phyloP scores from a whole-genome alignment of 2,888 invertebrate species.

The Gymnocheta viridis region DNA sequence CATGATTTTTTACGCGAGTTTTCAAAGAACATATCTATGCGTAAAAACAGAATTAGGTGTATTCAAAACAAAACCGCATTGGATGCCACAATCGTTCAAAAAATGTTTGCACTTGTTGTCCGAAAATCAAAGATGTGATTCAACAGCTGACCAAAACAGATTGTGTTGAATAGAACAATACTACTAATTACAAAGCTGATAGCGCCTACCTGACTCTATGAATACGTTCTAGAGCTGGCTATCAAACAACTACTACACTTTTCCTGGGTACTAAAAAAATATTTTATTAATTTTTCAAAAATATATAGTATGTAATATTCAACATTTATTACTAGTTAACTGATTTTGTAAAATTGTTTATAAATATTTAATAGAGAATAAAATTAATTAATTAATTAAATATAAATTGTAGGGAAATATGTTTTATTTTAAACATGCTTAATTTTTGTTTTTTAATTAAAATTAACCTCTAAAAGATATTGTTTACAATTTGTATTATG shows the following conservation, averaged over 20 bases:
- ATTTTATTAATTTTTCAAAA: neutral
- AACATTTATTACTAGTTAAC: conserved; percentile 58
- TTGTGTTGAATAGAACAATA: too few species aligned
- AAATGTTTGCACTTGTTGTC: too few species aligned
- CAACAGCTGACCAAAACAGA: neutral
- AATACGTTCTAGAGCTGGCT: conserved; percentile 13
- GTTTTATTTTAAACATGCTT: conserved; percentile 53
- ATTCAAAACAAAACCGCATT: too few species aligned
- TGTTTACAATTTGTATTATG: conserved; percentile 39
- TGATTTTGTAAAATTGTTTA: conserved; percentile 38
- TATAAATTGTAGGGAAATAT: conserved; percentile 6
- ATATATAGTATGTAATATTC: conserved; percentile 3
- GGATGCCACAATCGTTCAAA: too few species aligned
- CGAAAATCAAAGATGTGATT: too few species aligned
- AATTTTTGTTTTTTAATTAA: conserved; percentile 22
- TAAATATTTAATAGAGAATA: conserved; percentile 29
- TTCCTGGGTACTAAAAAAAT: conserved; percentile 4
- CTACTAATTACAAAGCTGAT: too few species aligned
- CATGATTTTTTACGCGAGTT: too few species aligned
- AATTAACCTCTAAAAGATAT: conserved; percentile 48
- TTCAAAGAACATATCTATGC: too few species aligned
- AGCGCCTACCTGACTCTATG: too few species aligned
- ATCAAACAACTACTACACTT: neutral
- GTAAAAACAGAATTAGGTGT: too few species aligned
- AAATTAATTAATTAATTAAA: conserved; percentile 30